A percentile compares a stretch with the other conserved stretches of the same genome.
phyloP scores from a whole-genome alignment of 2,113 vertebrate species.

The Merops nubicus region DNA sequence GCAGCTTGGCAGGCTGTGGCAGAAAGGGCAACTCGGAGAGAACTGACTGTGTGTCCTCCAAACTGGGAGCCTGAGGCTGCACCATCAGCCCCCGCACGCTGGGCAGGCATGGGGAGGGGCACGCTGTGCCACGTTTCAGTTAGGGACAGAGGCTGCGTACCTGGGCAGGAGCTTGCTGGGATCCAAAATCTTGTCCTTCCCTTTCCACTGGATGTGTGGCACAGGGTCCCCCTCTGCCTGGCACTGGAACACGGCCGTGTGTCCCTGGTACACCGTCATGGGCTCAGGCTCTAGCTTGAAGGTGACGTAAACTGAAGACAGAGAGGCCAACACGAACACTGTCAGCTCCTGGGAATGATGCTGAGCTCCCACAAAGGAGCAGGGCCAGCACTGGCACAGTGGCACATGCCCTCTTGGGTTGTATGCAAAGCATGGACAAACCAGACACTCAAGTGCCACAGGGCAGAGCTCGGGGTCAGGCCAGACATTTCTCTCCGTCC shows the following conservation, averaged over 20 bases:
- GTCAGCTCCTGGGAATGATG: not conserved
- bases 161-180: slow-evolving; percentile 78
- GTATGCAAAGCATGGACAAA: not conserved
- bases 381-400: not conserved
- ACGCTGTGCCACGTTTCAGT: fast-evolving
- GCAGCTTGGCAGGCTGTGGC: not conserved
- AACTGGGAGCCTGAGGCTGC: not conserved
- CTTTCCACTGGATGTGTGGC: slow-evolving; percentile 93
- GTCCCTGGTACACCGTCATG: slow-evolving; percentile 93
- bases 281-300: slow-evolving; percentile 92
- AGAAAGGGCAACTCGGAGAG: not conserved
- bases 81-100: fast-evolving
- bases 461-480: not conserved
- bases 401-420: not conserved
- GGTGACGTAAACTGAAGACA: slow-evolving; percentile 84
- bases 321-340: fast-evolving
- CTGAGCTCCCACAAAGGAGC: not conserved
- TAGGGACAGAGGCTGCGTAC: slow-evolving; percentile 53
- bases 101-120: fast-evolving
- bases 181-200: slow-evolving; percentile 89
- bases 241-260: slow-evolving; percentile 93
- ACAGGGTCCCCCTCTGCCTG: slow-evolving; percentile 91
- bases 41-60: not conserved
- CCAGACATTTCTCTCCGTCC: not conserved
- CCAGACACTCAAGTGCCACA: fast-evolving